These are phyloP conservation scores for Illadopsis cleaveri DNA, from an alignment of 2,113 vertebrate species.

Conservation along the genomic window DNA sequence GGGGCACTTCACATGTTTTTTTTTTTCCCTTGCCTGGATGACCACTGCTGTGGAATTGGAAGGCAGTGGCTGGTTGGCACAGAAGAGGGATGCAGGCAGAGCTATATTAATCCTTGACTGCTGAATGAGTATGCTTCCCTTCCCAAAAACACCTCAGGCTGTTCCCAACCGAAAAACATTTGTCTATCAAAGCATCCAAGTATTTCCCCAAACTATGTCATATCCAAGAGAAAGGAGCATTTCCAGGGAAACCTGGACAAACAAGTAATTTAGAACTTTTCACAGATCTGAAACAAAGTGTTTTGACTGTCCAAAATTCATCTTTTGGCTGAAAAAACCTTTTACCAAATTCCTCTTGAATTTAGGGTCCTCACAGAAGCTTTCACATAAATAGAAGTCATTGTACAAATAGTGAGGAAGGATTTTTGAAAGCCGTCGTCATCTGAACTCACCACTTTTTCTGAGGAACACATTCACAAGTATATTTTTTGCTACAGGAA, in stretches of 20 bases:
- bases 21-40: background rate
- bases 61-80: background rate
- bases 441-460: background rate
- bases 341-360: background rate
- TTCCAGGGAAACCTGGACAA: background rate
- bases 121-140: background rate
- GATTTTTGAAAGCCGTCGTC: background rate
- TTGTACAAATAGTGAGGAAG: background rate
- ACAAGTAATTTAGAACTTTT: background rate
- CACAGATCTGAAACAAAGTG: background rate
- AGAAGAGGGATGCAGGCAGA: background rate
- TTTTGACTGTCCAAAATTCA: background rate
- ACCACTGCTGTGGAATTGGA: background rate
- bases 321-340: background rate
- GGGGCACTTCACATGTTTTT: background rate
- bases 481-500: slow-evolving; percentile 25
- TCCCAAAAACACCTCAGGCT: background rate
- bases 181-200: background rate
- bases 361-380: background rate
- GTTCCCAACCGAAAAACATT: background rate
- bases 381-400: background rate
- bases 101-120: background rate
- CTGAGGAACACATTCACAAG: background rate
- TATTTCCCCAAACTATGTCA: background rate
- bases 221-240: background rate